phyloP scores from a whole-genome alignment of 1,140 invertebrate species.

The Drosophila mauritiana region DNA sequence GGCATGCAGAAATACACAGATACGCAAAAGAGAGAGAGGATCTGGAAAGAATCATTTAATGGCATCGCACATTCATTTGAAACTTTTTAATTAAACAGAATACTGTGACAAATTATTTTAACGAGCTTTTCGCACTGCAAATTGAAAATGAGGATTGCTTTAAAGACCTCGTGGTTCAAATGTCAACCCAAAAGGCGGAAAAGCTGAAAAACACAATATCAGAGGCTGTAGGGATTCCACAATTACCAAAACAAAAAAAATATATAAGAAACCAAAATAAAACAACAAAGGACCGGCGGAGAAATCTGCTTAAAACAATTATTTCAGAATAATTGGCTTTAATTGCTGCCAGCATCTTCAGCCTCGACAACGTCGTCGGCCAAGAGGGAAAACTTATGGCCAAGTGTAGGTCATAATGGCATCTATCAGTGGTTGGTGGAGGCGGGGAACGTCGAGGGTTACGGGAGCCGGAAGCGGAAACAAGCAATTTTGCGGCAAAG shows the following conservation, averaged over 20 bases:
- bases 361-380: constrained; percentile 35
- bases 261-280: constrained; percentile 16
- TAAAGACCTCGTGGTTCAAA: constrained; percentile 49
- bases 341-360: constrained; percentile 69
- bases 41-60: constrained; percentile 53
- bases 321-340: constrained; percentile 84
- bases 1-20: constrained; percentile 34
- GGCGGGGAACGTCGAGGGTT: constrained; percentile 34
- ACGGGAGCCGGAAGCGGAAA: constrained; percentile 78
- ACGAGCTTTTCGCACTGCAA: constrained; percentile 62
- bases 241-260: constrained; percentile 13
- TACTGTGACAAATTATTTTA: constrained; percentile 80
- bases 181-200: constrained; percentile 25
- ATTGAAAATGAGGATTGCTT: constrained; percentile 44
- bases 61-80: constrained; percentile 60
- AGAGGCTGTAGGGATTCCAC: background rate
- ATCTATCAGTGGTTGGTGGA: constrained; percentile 74
- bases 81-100: constrained; percentile 80
- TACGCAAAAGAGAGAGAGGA: constrained; percentile 11
- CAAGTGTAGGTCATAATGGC: constrained; percentile 79
- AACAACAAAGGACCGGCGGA: constrained; percentile 26
- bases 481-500: constrained; percentile 83
- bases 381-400: constrained; percentile 65
- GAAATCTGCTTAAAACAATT: constrained; percentile 84
- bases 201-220: constrained; percentile 19